These are phyloP conservation scores for Leucoma salicis DNA, from an alignment of 2,888 invertebrate genomes.

Conservation along the genomic window DNA sequence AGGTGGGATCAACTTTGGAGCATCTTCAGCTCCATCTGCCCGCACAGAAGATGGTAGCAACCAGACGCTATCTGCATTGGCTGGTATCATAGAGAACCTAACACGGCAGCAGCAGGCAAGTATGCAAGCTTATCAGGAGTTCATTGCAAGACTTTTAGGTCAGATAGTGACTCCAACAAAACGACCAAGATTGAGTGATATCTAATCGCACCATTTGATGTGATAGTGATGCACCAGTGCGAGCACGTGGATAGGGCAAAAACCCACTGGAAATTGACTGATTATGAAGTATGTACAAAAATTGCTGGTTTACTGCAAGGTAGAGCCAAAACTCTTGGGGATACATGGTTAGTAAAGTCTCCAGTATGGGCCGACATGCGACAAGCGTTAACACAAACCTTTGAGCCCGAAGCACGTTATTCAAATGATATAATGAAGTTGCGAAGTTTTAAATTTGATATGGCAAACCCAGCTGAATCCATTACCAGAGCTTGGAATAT, in stretches of 20 bases:
- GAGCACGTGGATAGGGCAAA: conserved; percentile 13
- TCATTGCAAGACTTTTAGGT: too few species aligned
- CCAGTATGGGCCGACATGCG: conserved; percentile 9
- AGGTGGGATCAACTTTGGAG: too few species aligned
- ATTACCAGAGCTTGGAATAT: conserved; percentile 11
- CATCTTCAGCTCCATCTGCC: too few species aligned
- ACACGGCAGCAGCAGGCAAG: not conserved
- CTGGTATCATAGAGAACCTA: not conserved
- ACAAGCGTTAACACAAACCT: conserved; percentile 12
- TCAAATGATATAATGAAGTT: conserved; percentile 8
- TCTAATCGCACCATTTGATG: not conserved
- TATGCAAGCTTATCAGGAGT: not conserved
- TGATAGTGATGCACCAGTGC: conserved; percentile 4
- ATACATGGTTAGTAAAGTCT: conserved; percentile 4
- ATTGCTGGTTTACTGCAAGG: conserved; percentile 14
- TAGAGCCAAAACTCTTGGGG: conserved; percentile 9
- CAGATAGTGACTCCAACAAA: too few species aligned
- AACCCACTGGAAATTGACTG: conserved; percentile 11
- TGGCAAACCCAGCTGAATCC: conserved; percentile 6
- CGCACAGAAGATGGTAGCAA: too few species aligned
- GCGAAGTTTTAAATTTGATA: conserved; percentile 16
- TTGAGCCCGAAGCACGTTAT: conserved; percentile 19
- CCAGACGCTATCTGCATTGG: not conserved
- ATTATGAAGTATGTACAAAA: conserved; percentile 13
- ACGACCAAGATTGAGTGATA: not conserved